phyloP scores from a whole-genome alignment of 2,113 vertebrate species.

The Laterallus jamaicensis region DNA sequence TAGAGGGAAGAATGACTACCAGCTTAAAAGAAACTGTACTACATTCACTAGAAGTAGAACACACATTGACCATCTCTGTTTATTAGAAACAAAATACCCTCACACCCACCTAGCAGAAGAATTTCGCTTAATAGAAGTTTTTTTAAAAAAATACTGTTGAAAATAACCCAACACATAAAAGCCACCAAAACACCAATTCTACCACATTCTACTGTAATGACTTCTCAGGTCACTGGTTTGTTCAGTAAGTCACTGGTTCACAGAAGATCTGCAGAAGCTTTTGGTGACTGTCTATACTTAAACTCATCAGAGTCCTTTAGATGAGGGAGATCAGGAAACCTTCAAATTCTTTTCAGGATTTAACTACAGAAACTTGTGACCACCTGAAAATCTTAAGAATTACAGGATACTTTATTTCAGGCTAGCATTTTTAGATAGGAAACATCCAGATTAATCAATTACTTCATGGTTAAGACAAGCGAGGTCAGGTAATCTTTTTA shows the following conservation, averaged over 20 bases:
- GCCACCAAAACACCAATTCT: neutral
- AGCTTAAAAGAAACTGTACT: neutral
- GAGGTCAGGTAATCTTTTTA: neutral
- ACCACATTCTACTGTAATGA: neutral
- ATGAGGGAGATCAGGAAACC: neutral
- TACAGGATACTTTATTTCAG: neutral
- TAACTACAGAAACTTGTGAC: neutral
- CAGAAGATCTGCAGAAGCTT: neutral
- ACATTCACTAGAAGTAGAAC: neutral
- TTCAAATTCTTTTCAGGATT: neutral
- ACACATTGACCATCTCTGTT: neutral
- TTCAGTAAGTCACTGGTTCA: neutral
- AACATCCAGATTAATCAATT: neutral
- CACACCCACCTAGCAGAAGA: fast-evolving
- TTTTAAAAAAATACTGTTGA: neutral
- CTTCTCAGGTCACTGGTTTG: neutral
- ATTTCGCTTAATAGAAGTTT: neutral
- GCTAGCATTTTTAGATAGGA: neutral
- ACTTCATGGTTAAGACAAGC: neutral
- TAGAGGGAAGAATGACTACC: neutral
- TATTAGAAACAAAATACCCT: neutral
- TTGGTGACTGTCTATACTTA: neutral
- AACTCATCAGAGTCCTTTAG: neutral
- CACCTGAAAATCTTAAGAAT: neutral
- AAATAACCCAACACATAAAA: neutral